Evolutionary conservation across 2,797 vertebrate species (phyloP).

Genomic region (Staurois parvus): DNA sequence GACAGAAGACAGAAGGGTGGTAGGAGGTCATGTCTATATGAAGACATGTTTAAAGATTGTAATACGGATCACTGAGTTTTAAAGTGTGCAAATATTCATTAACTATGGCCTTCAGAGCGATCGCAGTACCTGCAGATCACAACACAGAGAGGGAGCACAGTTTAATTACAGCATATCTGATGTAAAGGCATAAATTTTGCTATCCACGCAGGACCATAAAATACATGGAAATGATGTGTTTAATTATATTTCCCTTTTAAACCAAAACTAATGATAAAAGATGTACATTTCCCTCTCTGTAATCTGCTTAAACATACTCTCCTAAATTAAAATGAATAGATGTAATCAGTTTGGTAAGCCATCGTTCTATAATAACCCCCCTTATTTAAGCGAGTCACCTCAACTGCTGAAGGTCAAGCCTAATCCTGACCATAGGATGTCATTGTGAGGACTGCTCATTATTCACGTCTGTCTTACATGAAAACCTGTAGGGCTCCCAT

Average conservation of each 20-base stretch:
- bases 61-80: constrained; percentile 5
- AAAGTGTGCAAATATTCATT: neutral
- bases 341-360: constrained; percentile 10
- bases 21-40: neutral
- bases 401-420: neutral
- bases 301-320: constrained; percentile 49
- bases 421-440: neutral
- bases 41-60: neutral
- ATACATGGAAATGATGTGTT: neutral
- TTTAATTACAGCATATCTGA: constrained; percentile 21
- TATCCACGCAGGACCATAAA: neutral
- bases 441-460: neutral
- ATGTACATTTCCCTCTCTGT: neutral
- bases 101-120: neutral
- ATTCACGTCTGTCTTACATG: neutral
- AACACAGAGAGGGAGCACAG: neutral
- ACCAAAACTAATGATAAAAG: constrained; percentile 14
- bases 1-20: neutral
- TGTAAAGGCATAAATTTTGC: neutral
- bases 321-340: constrained; percentile 32
- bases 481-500: neutral
- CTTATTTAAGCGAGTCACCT: neutral
- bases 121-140: neutral
- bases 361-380: neutral
- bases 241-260: constrained; percentile 1